Conservation (phyloP, 2,888 invertebrate species). For the Pyrgus malvae region DNA sequence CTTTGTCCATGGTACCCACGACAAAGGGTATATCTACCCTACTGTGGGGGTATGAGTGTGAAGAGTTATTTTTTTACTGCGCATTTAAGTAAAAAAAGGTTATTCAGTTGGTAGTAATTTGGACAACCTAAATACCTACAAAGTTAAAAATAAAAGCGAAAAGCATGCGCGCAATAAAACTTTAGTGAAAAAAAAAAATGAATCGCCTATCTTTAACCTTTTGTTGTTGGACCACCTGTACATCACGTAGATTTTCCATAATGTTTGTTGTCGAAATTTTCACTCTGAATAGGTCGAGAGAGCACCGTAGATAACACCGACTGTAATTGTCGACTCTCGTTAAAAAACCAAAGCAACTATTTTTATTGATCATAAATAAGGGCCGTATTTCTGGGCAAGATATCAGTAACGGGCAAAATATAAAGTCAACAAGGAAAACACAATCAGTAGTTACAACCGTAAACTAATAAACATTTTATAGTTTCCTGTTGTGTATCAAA, state of each 20-base stretch:
- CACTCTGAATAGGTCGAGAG: constrained; percentile 60
- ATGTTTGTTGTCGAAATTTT: constrained; percentile 77
- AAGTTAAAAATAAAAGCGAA: not conserved
- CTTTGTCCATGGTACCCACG: no score
- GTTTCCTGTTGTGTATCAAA: not conserved
- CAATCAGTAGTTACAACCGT: not conserved
- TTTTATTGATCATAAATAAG: constrained; percentile 9
- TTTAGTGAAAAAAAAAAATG: not conserved
- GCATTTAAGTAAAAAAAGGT: no score
- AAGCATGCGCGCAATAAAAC: not conserved
- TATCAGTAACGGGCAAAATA: no score
- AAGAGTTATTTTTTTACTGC: no score
- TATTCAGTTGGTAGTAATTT: no score
- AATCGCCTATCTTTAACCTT: not conserved
- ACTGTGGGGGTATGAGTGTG: no score
- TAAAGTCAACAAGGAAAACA: not conserved
- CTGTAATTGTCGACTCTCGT: not conserved
- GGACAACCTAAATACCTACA: no score
- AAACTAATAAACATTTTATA: not conserved
- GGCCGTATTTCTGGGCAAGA: not conserved
- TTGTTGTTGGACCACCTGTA: constrained; percentile 58
- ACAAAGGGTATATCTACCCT: no score
- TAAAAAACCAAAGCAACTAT: constrained; percentile 16
- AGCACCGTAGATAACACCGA: constrained; percentile 31
- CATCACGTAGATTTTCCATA: constrained; percentile 73